Percentiles rank a stretch among this genome's conserved stretches.
Conservation (phyloP, 2,888 invertebrate species). For the Himalopsyche tibetana region DNA sequence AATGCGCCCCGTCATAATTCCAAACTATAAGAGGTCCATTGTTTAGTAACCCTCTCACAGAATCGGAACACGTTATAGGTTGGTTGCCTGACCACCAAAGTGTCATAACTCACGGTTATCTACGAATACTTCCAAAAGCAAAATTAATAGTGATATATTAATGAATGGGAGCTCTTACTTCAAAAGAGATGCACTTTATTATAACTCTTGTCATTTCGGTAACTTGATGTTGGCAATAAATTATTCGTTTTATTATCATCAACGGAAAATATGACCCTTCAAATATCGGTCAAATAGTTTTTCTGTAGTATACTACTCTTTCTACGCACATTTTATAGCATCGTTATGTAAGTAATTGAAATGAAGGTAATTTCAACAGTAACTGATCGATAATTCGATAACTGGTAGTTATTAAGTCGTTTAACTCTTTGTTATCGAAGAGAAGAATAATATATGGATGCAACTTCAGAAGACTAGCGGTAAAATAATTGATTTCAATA, state of each 20-base stretch:
- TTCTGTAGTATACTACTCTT: too few relatives aligned
- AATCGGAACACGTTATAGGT: constrained; percentile 37
- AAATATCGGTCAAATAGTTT: background rate
- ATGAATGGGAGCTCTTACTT: constrained; percentile 8
- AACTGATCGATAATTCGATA: too few relatives aligned
- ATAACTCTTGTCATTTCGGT: background rate
- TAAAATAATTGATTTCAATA: too few relatives aligned
- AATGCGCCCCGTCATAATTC: constrained; percentile 41
- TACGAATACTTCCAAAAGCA: constrained; percentile 36
- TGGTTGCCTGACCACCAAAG: constrained; percentile 42
- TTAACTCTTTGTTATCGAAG: too few relatives aligned
- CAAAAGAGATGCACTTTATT: constrained; percentile 40
- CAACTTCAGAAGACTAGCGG: too few relatives aligned
- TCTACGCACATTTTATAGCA: too few relatives aligned
- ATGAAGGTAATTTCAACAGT: too few relatives aligned
- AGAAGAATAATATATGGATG: too few relatives aligned
- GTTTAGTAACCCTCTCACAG: constrained; percentile 42
- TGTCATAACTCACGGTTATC: constrained; percentile 42
- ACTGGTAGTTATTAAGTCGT: too few relatives aligned
- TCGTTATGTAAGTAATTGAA: too few relatives aligned
- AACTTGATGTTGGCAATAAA: constrained; percentile 1
- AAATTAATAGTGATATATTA: constrained; percentile 40
- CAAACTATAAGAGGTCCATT: constrained; percentile 43
- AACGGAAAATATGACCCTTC: background rate
- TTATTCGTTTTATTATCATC: background rate